These are phyloP conservation scores for Drosophila barbarae DNA, from an alignment of 2,888 invertebrate species.

Conservation along the genomic window DNA sequence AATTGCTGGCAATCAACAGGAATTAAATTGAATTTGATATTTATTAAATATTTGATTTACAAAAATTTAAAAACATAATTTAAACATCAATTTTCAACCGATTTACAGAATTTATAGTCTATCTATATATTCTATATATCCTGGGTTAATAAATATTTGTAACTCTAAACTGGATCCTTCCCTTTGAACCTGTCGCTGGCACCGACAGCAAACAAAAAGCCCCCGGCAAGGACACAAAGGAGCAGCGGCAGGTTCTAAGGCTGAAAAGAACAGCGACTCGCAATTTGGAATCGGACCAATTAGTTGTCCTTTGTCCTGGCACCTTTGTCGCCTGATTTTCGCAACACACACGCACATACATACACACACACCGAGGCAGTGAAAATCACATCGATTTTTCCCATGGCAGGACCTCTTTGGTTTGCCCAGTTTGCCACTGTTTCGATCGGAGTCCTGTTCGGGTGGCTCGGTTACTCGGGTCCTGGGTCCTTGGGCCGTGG, in stretches of 20 bases:
- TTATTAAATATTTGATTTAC: background rate
- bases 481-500: constrained; percentile 10
- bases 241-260: constrained; percentile 37
- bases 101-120: background rate
- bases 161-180: background rate
- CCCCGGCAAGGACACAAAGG: constrained; percentile 12
- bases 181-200: constrained; percentile 34
- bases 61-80: background rate
- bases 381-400: constrained; percentile 32
- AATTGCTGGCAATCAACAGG: background rate
- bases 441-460: constrained; percentile 19
- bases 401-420: constrained; percentile 16
- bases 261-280: constrained; percentile 36
- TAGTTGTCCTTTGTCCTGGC: constrained; percentile 57
- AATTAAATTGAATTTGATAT: too few relatives aligned
- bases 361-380: background rate
- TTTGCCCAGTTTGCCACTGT: constrained; percentile 38
- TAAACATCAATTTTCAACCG: background rate
- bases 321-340: constrained; percentile 31
- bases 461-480: background rate
- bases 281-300: constrained; percentile 60
- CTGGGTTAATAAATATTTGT: background rate
- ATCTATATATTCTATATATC: background rate
- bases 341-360: constrained; percentile 13
- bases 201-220: constrained; percentile 23